Base-by-base conservation (phyloP, 2,113 vertebrate species). In the Cottus gobio region DNA sequence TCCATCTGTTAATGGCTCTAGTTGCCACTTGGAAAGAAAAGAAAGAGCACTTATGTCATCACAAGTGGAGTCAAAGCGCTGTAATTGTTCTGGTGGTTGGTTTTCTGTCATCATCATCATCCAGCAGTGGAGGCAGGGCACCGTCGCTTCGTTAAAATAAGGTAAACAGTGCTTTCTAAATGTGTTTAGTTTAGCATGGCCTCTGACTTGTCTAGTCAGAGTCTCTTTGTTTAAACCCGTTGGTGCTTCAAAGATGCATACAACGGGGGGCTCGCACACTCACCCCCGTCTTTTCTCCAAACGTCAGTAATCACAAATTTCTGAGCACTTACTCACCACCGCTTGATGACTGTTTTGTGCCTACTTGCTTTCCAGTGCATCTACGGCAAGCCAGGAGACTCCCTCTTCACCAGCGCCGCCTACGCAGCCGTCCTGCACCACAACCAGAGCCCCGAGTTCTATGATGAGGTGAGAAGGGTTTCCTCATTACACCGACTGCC, bases 381-480 rank as follows among this genome's bases (percentile, higher is more conserved):
- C 88, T 99, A 99, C 28, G 96, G 97, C 70, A 99, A 99, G 80
- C 96, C 97, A 0, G 96, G 96, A 31, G 96, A 95, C 3, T 92
- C 95, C 4, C 92, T 97, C 48, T 96, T 98, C 92, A 96, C 95
- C 56, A 92, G 93, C 61, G 95, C 92, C 0, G 85, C 94, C 0
- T 97, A 93, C 0, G 97, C 97, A 15, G 94, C 96, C 0, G 97
- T 99, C 63, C 93, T 97, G 4, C 98, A 99, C 83, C 98, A 99
- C 93, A 98, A 98, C 80, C 98, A 99, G 92, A 96, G 95, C 85
- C 98, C 98, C 0, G 97, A 99, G 90, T 99, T 99, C 93, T 99
- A 99, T 0, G 96, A 98, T 5, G 98, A 99, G 97, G 98, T 99
- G 93, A 96, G 89, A 22, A 4, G 1, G 7, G 2, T 24, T 4